Conservation (phyloP, 2,888 invertebrate species). For the Oligia fasciuncula region DNA sequence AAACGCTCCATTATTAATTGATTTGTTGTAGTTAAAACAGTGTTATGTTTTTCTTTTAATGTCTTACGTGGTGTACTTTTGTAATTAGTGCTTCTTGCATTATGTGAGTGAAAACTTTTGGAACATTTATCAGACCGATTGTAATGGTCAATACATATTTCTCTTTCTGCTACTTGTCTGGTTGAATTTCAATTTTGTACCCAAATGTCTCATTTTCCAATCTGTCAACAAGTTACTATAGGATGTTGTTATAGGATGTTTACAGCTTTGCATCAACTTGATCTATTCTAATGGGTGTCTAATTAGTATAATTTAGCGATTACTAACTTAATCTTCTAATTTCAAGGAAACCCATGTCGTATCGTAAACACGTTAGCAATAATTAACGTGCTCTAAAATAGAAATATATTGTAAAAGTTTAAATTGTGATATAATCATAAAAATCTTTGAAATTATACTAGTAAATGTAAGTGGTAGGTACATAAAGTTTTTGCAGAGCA, state of each 20-base stretch:
- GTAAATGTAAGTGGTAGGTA: background rate
- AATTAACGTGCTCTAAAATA: background rate
- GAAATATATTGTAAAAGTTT: background rate
- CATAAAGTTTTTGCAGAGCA: background rate
- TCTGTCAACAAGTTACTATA: background rate
- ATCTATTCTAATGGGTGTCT: background rate
- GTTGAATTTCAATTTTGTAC: background rate
- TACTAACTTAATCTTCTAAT: conserved; percentile 3
- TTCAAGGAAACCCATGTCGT: conserved; percentile 37
- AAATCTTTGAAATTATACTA: conserved; percentile 1
- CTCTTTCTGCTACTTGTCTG: background rate
- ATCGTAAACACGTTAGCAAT: background rate
- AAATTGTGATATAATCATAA: background rate
- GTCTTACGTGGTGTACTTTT: background rate
- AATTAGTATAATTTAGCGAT: conserved; percentile 45
- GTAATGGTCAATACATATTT: no score
- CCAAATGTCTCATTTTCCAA: background rate
- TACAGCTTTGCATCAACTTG: conserved; percentile 10
- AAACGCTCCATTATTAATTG: background rate
- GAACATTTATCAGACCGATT: no score
- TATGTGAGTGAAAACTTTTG: background rate
- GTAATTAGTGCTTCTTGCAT: background rate
- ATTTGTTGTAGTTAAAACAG: background rate
- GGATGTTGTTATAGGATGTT: conserved; percentile 32
- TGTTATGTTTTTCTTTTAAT: background rate